Evolutionary conservation across 2,113 vertebrate species (phyloP), one percentile per base, ranked within the genome.

Genomic region (Mustela nigripes): DNA sequence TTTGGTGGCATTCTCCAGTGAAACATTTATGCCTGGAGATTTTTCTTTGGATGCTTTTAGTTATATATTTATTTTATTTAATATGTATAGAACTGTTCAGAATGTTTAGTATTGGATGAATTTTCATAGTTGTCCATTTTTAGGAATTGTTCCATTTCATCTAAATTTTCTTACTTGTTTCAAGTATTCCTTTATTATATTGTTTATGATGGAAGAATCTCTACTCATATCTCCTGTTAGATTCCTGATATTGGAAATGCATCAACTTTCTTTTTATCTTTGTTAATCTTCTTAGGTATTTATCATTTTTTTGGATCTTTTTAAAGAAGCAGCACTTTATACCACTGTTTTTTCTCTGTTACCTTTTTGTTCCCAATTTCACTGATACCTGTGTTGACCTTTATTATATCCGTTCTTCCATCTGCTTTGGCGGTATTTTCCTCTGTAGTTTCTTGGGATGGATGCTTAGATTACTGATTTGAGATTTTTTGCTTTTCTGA

Each of bases 31-130:
- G 28, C 22, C 71, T 92, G 58, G 63, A 71, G 71, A 7, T n/a
- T 91, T 45, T 53, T 56, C 56, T 67, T 33, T 63, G 6, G n/a
- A 63, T 94, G 26, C n/a, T 89, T 97, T 94, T 92, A 67, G 60
- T 73, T 97, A 83, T 78, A 28, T 95, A 97, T 97, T 97, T 96
- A 96, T 95, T 97, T 96, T 93, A 95, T 97, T 97, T 96, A 92
- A 89, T 73, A 89, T 31, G 19, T 89, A 42, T 71, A 81, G 39
- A 97, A 84, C n/a, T 94, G 62, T 81, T 93, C 53, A 89, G 65
- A 92, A 67, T 96, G 21, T 87, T 96, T 95, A 67, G 69, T 83
- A 88, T 87, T 83, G 15, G 28, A 67, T 95, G n/a, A 33, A 36
- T 76, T 95, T 85, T 94, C 7, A 79, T 79, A 78, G 71, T 86